Evolutionary conservation across 1,140 invertebrate genomes (phyloP), one percentile per base, ranked within the genome.

Genomic region (Phocides pigmalion): DNA sequence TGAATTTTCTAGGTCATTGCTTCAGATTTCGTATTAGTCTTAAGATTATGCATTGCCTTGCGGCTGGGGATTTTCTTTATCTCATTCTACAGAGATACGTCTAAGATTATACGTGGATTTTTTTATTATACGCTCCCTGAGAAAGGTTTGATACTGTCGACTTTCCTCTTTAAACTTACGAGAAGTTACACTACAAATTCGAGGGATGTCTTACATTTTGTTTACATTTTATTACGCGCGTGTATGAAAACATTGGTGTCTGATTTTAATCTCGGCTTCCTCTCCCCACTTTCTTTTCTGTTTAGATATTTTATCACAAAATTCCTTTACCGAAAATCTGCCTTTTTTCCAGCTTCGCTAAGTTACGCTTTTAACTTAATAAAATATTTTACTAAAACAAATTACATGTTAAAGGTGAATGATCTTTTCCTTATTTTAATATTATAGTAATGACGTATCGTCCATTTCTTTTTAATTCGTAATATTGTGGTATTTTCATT

Each of bases 1-100:
- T 89, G 85, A 85, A 88, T 89, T 88, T 87, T 88, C 84, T 84
- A 85, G 81, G 76, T 85, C 87, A 89, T 87, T 80, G 82, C 79
- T 59, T 69, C 72, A 79, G 78, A 82, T 86, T 81, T 80, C 61
- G 62, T 59, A 70, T 64, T 44, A 62, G 58, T 39, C 70, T 68
- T 65, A 50, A 65, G 39, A 75, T 75, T 75, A 69, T 75, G 69
- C 66, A 72, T 71, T 68, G 66, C 66, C 53, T 63, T 56, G 41
- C 42, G 53, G 70, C 44, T 22, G 42, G 59, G 66, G 66, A 71
- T 71, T 74, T 68, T 66, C 68, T 74, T 71, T 59, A 35, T 46
- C 54, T 59, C 54, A 59, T 59, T 41, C 42, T 9, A 46, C 54
- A 19, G 22, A 46, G 54, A 35, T 46, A 59, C 54, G 42, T 59